These are phyloP conservation scores for Nannoperca obscura DNA, from an alignment of 2,797 vertebrate species.

Conservation along the genomic window DNA sequence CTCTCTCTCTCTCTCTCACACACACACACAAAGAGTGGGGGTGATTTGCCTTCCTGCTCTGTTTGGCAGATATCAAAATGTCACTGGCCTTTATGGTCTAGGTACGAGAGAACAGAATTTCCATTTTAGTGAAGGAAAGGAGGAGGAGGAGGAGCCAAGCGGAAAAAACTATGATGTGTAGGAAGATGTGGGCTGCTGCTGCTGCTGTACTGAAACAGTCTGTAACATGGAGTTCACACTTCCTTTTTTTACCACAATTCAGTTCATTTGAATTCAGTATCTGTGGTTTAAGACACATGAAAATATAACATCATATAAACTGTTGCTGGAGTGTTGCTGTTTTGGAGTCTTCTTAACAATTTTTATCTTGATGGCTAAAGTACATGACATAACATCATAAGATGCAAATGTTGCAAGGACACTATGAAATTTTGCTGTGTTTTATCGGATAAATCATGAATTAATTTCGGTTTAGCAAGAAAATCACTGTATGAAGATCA, in stretches of 20 bases:
- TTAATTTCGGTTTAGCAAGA: too few species aligned
- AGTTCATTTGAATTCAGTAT: background rate
- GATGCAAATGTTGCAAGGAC: too few species aligned
- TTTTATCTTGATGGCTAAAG: too few species aligned
- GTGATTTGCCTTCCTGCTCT: constrained; percentile 32
- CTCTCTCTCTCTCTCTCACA: constrained; percentile 13
- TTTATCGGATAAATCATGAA: too few species aligned
- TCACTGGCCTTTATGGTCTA: constrained; percentile 17
- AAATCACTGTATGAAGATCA: background rate
- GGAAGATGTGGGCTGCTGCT: background rate
- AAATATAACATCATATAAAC: background rate
- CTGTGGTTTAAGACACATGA: background rate
- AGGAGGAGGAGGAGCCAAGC: constrained; percentile 17
- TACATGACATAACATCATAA: too few species aligned
- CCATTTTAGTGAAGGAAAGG: constrained; percentile 2
- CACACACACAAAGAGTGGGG: constrained; percentile 4
- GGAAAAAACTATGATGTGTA: constrained; percentile 3
- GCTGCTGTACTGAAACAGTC: background rate
- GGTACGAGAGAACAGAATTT: constrained; percentile 18
- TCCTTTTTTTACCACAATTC: background rate
- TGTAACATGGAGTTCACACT: background rate
- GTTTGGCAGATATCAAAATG: constrained; percentile 48
- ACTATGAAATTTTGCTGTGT: too few species aligned
- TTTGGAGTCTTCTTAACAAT: too few species aligned
- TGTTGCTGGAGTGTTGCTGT: too few species aligned